These are phyloP conservation scores for Hirtodrosophila duncani DNA, from an alignment of 2,888 invertebrate species.

Conservation along the genomic window DNA sequence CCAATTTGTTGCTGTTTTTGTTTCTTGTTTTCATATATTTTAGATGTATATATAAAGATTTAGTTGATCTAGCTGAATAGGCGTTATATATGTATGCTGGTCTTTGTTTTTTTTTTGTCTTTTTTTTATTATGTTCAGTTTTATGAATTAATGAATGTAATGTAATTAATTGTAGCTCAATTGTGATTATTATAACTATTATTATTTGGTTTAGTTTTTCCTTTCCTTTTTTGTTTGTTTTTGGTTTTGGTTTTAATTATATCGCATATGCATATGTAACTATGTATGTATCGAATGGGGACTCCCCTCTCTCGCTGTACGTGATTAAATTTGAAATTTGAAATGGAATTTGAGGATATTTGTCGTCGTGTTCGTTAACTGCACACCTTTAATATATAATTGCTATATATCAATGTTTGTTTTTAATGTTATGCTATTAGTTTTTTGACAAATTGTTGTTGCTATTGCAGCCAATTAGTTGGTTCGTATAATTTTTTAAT, in stretches of 20 bases:
- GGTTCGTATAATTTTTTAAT: conserved; percentile 8
- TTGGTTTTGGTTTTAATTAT: conserved; percentile 36
- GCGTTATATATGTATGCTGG: conserved; percentile 14
- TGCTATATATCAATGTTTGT: conserved; percentile 3
- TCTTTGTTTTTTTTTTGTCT: conserved; percentile 39
- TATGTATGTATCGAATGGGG: conserved; percentile 42
- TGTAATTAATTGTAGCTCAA: conserved; percentile 43
- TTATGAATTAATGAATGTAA: conserved; percentile 33
- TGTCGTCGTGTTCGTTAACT: too few species aligned
- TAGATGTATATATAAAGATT: conserved; percentile 47
- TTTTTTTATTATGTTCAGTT: conserved; percentile 36
- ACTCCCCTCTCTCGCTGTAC: too few species aligned
- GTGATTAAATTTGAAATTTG: conserved; percentile 29
- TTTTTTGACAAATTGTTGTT: conserved; percentile 5
- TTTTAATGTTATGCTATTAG: conserved; percentile 6
- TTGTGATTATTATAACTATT: conserved; percentile 34
- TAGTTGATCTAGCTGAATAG: conserved; percentile 47
- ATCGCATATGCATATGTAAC: conserved; percentile 39
- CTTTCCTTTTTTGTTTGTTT: conserved; percentile 10
- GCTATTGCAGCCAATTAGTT: conserved; percentile 28
- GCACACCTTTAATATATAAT: conserved; percentile 6
- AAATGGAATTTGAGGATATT: too few species aligned
- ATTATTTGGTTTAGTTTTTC: conserved; percentile 19
- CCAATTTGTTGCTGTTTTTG: conserved; percentile 40
- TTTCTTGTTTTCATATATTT: too few species aligned